Evolutionary conservation across 2,797 vertebrate species (phyloP).

Genomic region (Muraenolepis orangiensis): DNA sequence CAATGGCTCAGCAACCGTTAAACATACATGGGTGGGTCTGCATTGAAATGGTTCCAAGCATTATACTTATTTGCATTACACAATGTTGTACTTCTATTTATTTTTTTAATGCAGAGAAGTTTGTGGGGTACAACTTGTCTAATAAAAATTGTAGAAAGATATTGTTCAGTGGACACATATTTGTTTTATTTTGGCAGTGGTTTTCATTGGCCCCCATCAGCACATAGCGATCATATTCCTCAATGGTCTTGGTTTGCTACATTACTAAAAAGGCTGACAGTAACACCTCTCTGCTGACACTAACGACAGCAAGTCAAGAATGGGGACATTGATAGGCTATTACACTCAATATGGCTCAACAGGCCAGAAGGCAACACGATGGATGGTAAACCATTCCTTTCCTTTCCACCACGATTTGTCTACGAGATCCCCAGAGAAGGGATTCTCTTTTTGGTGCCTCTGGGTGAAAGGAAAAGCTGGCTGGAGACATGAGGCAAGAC

Average conservation of each 20-base stretch:
- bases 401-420: neutral
- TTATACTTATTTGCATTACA: neutral
- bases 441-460: neutral
- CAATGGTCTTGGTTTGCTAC: neutral
- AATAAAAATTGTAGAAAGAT: neutral
- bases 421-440: neutral
- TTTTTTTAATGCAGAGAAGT: neutral
- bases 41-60: neutral
- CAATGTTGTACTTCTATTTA: neutral
- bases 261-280: neutral
- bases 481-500: neutral
- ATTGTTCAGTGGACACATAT: neutral
- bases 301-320: neutral
- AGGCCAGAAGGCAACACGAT: neutral
- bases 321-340: neutral
- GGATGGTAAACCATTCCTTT: neutral
- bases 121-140: neutral
- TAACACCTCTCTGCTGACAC: neutral
- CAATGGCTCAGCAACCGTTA: neutral
- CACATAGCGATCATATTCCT: neutral
- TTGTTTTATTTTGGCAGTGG: slow-evolving; percentile 1
- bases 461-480: neutral
- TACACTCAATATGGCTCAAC: neutral
- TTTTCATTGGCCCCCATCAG: neutral
- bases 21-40: neutral